These are phyloP conservation scores for Tyto alba DNA, from an alignment of 2,113 vertebrate species.

Conservation along the genomic window DNA sequence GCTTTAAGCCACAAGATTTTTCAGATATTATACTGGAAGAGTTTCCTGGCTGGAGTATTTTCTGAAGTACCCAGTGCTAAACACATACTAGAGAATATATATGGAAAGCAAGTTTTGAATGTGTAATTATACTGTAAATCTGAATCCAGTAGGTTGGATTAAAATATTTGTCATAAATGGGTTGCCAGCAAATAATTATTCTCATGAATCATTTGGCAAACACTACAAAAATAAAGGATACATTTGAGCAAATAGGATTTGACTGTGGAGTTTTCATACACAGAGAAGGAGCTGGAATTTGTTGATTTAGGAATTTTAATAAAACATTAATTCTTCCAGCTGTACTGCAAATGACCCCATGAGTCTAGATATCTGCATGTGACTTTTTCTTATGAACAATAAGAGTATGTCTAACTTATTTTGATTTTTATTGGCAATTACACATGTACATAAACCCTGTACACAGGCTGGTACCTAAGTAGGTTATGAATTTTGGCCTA, in stretches of 20 bases:
- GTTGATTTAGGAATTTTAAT: constrained; percentile 44
- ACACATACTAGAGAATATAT: neutral
- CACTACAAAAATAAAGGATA: constrained; percentile 2
- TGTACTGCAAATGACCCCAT: constrained; percentile 46
- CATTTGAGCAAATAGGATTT: constrained; percentile 44
- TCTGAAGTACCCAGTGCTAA: neutral
- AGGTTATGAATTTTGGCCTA: constrained; percentile 27
- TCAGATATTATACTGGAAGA: neutral
- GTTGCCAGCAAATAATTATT: constrained; percentile 26
- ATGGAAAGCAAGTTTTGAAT: neutral
- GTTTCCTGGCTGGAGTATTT: neutral
- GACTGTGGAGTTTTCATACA: neutral
- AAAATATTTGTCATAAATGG: constrained; percentile 22
- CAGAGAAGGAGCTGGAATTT: neutral
- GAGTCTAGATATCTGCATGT: constrained; percentile 2
- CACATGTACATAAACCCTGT: constrained; percentile 7
- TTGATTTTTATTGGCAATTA: constrained; percentile 26
- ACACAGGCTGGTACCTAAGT: constrained; percentile 48
- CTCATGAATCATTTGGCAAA: constrained; percentile 29
- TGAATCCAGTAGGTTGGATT: constrained; percentile 14
- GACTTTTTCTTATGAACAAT: constrained; percentile 16
- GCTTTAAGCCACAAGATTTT: neutral
- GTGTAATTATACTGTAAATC: neutral
- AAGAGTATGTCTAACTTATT: neutral
- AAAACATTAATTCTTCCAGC: constrained; percentile 5